These are phyloP conservation scores for Elymnias hypermnestra DNA, from an alignment of 1,140 invertebrate genomes.

Conservation along the genomic window DNA sequence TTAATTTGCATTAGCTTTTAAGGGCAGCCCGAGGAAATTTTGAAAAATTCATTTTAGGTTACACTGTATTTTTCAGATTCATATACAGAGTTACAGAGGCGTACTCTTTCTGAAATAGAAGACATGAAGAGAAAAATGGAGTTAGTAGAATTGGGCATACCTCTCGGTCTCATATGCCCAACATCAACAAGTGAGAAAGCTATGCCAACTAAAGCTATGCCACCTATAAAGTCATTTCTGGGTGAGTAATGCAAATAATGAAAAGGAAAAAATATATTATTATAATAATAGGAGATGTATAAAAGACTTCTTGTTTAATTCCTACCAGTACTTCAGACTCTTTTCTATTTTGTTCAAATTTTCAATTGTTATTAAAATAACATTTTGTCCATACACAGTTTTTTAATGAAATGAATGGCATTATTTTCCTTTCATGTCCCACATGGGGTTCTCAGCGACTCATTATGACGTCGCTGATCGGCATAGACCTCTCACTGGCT, in stretches of 20 bases:
- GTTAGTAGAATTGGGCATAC: constrained; percentile 61
- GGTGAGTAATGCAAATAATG: too few species aligned
- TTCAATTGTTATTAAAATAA: neutral
- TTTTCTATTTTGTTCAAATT: neutral
- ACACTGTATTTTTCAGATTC: constrained; percentile 42
- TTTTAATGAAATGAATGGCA: too few species aligned
- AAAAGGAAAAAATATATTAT: neutral
- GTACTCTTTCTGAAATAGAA: constrained; percentile 58
- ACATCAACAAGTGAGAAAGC: constrained; percentile 47
- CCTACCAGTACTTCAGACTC: neutral
- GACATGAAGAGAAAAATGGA: constrained; percentile 70
- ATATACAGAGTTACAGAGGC: constrained; percentile 46
- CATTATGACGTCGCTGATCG: too few species aligned
- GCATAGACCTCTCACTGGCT: too few species aligned
- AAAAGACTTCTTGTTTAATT: neutral
- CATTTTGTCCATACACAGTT: neutral
- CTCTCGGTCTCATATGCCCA: constrained; percentile 57
- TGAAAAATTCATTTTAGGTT: too few species aligned
- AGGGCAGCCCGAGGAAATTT: too few species aligned
- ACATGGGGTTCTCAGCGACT: too few species aligned
- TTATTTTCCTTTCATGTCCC: too few species aligned
- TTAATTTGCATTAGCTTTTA: too few species aligned
- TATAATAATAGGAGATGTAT: too few species aligned
- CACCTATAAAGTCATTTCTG: constrained; percentile 63
- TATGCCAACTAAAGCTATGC: constrained; percentile 72